Evolutionary conservation across 2,888 invertebrate genomes (phyloP).

Genomic region (Chirona hameri): DNA sequence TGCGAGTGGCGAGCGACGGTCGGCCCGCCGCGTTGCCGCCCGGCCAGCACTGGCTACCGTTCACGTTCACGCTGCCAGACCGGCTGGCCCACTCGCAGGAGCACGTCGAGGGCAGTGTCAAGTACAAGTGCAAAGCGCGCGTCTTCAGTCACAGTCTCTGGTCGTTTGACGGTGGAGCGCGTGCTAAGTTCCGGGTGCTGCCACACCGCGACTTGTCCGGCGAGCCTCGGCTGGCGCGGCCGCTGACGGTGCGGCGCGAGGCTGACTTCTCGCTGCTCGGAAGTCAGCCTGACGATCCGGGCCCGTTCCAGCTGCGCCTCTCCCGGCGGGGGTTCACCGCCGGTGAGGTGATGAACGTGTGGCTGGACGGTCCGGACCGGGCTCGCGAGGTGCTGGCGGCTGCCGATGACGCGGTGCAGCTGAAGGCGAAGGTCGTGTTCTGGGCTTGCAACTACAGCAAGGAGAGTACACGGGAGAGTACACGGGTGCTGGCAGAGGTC

Average conservation of each 20-base stretch:
- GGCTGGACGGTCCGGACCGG: background rate
- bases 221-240: background rate
- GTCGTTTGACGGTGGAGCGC: background rate
- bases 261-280: background rate
- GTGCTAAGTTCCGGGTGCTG: background rate
- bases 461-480: background rate
- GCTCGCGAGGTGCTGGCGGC: background rate
- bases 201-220: background rate
- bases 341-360: background rate
- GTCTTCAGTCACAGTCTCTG: background rate
- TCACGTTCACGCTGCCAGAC: background rate
- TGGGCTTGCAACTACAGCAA: background rate
- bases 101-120: background rate
- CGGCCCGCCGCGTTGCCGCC: background rate
- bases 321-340: background rate
- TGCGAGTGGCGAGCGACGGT: background rate
- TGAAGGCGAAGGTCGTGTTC: background rate
- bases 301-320: background rate
- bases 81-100: background rate
- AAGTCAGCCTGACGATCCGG: background rate
- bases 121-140: background rate
- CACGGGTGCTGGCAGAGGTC: background rate
- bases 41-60: background rate
- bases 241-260: background rate
- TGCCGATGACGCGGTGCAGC: background rate